Percentiles rank a stretch among this genome's conserved stretches.
These are phyloP conservation scores for Polyploca ridens DNA, from an alignment of 2,888 invertebrate species.

Conservation along the genomic window DNA sequence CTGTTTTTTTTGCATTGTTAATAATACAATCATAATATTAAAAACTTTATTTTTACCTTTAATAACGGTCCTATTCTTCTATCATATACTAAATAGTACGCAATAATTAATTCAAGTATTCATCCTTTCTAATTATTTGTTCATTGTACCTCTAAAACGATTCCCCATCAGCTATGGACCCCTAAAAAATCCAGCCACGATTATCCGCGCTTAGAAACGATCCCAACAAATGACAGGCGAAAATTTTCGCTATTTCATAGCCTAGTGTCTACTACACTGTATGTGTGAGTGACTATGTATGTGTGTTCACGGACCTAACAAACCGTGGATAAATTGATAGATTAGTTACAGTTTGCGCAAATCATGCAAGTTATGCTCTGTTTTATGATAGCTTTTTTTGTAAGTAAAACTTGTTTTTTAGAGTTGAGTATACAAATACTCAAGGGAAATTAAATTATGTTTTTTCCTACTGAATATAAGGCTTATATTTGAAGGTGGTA, in stretches of 20 bases:
- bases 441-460: too few relatives aligned
- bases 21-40: too few relatives aligned
- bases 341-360: slow-evolving; percentile 71
- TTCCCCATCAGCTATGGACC: slow-evolving; percentile 13
- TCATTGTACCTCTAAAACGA: slow-evolving; percentile 1
- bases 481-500: too few relatives aligned
- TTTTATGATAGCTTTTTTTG: background rate
- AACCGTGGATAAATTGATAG: slow-evolving; percentile 81
- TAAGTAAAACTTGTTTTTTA: background rate
- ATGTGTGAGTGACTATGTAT: slow-evolving; percentile 26
- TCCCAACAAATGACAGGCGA: slow-evolving; percentile 69
- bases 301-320: slow-evolving; percentile 62
- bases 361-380: slow-evolving; percentile 52
- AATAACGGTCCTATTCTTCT: too few relatives aligned
- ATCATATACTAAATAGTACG: background rate
- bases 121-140: background rate
- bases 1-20: too few relatives aligned
- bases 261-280: slow-evolving; percentile 24
- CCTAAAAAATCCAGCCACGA: slow-evolving; percentile 15
- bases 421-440: too few relatives aligned
- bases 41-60: too few relatives aligned
- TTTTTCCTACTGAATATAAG: too few relatives aligned
- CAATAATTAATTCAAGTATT: background rate
- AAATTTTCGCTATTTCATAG: slow-evolving; percentile 65
- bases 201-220: slow-evolving; percentile 38